Base-by-base conservation (phyloP, 37 sponge, comb jelly and placozoan genomes). In the Halisarca cf. caerulea region DNA sequence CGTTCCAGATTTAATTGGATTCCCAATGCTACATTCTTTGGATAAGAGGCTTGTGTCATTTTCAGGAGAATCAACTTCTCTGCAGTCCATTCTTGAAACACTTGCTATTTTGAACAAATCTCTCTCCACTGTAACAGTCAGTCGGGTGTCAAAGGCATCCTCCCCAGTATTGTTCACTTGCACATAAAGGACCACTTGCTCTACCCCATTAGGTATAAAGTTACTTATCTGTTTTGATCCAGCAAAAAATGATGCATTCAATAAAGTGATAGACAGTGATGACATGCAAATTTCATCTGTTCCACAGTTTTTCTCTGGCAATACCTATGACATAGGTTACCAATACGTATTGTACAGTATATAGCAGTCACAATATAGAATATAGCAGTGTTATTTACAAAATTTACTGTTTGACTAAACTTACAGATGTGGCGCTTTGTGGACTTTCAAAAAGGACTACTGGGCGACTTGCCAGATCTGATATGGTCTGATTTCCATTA, bases 401-500 rank as follows among this genome's bases (percentile, higher is more conserved):
- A 11, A 54, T 54, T 54, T 6, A 2, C 9, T 3, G 6, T 59
- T 3, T 47, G 6, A 28, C 32, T 3, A 4, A 18, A 68, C 69
- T 68, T 68, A 68, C 69, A 68, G 27, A 15, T 20, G 15, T 34
- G 17, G 35, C 28, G n/a, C 35, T 30, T 1, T 8, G 35, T 30
- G 30, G n/a, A 1, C 4, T 6, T 2, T 28, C 32, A 8, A 41
- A 11, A 20, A 41, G 18, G 2, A 74, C 43, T 21, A 74, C 77
- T 25, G 77, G 77, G 42, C 77, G 42, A 18, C 41, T 40, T 21
- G 3, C 6, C 77, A 74, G 25, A 74, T 74, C 77, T 41, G 77
- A 40, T n/a, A 74, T 1, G 43, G 77, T 37, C 77, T 74, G 77
- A 41, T 74, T 74, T 14, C 77, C 77, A 74, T 74, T 37, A 36